These are phyloP conservation scores for Salminus brasiliensis DNA, from an alignment of 2,113 vertebrate species.

Conservation along the genomic window DNA sequence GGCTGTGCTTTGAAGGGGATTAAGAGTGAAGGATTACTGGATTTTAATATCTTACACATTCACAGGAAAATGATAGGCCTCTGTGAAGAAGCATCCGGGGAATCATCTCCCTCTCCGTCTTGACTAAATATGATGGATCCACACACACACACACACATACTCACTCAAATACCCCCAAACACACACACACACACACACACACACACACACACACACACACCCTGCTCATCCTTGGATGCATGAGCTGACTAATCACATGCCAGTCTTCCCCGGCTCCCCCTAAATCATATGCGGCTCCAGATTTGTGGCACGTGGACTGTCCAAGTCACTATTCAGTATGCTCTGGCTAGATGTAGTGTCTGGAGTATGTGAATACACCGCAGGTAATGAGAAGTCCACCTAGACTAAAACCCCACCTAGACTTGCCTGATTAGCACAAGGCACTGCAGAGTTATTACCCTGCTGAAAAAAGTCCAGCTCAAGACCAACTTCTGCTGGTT, in stretches of 20 bases:
- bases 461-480: too few relatives aligned
- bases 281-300: too few relatives aligned
- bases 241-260: constrained; percentile 30
- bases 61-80: constrained; percentile 28
- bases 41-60: constrained; percentile 32
- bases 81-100: neutral
- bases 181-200: constrained; percentile 31
- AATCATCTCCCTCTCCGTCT: neutral
- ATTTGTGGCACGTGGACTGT: too few relatives aligned
- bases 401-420: too few relatives aligned
- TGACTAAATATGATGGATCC: neutral
- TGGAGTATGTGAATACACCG: too few relatives aligned
- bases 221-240: constrained; percentile 42
- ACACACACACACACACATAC: constrained; percentile 44
- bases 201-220: constrained; percentile 30
- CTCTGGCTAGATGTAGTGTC: too few relatives aligned
- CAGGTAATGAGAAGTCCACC: too few relatives aligned
- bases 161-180: constrained; percentile 15
- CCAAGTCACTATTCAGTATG: too few relatives aligned
- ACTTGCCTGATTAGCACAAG: too few relatives aligned
- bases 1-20: constrained; percentile 20
- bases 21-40: constrained; percentile 33
- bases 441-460: too few relatives aligned
- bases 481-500: too few relatives aligned
- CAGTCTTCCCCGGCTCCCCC: neutral